Conservation (phyloP, 2,113 vertebrate species). For the Myodes glareolus region DNA sequence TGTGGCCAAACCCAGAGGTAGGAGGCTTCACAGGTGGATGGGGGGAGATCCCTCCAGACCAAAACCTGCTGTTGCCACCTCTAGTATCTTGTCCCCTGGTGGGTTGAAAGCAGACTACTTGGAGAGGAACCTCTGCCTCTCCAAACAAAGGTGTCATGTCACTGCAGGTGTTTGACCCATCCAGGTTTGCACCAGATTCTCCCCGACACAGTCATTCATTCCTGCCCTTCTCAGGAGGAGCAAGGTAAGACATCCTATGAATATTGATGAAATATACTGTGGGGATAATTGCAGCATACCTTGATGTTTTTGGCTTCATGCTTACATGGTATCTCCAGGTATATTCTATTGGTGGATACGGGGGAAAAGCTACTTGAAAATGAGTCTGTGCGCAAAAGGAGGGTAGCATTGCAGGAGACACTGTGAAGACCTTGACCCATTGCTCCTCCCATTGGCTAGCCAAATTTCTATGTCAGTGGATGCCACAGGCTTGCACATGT, state of each 20-base stretch:
- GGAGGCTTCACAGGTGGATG: background rate
- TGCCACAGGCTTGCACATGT: background rate
- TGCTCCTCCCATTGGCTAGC: background rate
- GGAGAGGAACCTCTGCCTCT: background rate
- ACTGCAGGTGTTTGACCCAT: slow-evolving; percentile 88
- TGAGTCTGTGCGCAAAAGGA: background rate
- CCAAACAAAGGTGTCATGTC: background rate
- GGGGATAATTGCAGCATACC: background rate
- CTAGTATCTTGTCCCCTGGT: background rate
- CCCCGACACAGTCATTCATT: slow-evolving; percentile 86
- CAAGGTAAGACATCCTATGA: slow-evolving; percentile 47
- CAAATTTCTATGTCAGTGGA: background rate
- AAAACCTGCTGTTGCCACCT: too few species aligned
- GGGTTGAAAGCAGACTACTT: background rate
- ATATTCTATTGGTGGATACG: background rate
- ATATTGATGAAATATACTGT: too few species aligned
- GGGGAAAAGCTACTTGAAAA: background rate
- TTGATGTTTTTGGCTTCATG: background rate
- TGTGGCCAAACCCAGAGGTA: slow-evolving; percentile 90
- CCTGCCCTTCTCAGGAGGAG: slow-evolving; percentile 88
- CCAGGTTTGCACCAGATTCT: slow-evolving; percentile 86
- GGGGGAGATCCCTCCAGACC: background rate
- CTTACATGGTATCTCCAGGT: background rate
- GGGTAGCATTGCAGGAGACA: background rate
- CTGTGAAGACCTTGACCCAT: background rate